Base-by-base conservation (phyloP, 2,888 invertebrate species). In the Matsumyia berberina region DNA sequence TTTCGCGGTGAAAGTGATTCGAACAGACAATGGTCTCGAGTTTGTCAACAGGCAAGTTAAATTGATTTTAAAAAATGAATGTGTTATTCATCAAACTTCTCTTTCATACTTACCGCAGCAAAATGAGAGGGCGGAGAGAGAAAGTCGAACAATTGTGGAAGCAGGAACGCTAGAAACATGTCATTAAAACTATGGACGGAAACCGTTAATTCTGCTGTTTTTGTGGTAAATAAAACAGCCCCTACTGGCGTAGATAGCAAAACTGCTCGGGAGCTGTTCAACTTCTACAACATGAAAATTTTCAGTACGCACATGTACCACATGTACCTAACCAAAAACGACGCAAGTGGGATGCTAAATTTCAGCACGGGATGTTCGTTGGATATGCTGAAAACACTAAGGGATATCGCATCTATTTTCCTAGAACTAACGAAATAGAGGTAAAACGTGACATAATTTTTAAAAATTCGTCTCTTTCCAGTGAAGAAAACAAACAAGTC, bases 151-250 rank as follows among this genome's bases (percentile, higher is more conserved):
- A 49, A 11, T 49, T 19, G 49, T 49, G 15, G 15, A 17, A 44
- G 44, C 44, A 15, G 44, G 9, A 7, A 44, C 86, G 58, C 74
- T 6, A 85, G 74, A 73, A 87, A 87, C 0, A 24, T 89, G 5
- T 55, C 76, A 29, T 60, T 87, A 31, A 86, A 87, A n/a, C 85
- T 90, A 3, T 91, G 90, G 91, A 90, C 90, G 7, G 91, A 91
- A 86, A 90, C 90, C 0, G 88, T 90, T 0, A 87, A 88, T 6
- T 89, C 88, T 73, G 89, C 89, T 7, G 88, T 88, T 0, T 90
- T 89, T 78, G 70, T 90, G n/a, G 74, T 91, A 5, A 91, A 91
- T 62, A 44, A 15, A 7, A 44, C 44, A 12, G 42, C 42, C 4
- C 42, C 17, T 1, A 17, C 7, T 6, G 8, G 44, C n/a, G n/a